Conservation (phyloP, 2,113 vertebrate species). For the Malurus cyaneus region DNA sequence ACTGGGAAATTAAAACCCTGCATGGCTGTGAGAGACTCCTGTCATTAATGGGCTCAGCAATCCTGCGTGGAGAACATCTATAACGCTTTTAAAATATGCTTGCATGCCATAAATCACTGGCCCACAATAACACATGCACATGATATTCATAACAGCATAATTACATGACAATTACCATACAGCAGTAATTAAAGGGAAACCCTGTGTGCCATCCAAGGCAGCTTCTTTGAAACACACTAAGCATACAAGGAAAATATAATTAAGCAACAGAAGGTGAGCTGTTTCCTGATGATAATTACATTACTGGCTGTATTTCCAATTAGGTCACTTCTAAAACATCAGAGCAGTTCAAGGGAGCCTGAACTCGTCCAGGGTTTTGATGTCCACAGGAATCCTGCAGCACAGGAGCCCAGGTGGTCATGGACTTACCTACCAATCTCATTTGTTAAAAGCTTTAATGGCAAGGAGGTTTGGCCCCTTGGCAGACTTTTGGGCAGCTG, state of each 20-base stretch:
- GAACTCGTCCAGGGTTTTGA: not conserved
- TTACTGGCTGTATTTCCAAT: slow-evolving; percentile 7
- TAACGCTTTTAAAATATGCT: not conserved
- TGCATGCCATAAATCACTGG: not conserved
- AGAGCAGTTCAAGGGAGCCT: not conserved
- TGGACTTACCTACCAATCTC: not conserved
- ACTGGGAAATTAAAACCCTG: not conserved
- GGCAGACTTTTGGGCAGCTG: slow-evolving; percentile 10
- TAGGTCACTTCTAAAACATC: not conserved
- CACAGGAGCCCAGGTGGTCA: not conserved
- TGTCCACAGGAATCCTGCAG: not conserved
- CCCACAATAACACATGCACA: not conserved
- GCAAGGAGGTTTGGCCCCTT: not conserved
- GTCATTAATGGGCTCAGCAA: not conserved
- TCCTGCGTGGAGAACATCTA: not conserved
- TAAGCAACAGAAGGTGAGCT: slow-evolving; percentile 36
- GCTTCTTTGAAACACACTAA: not conserved
- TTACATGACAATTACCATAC: slow-evolving; percentile 31
- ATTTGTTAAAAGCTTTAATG: not conserved
- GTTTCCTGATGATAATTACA: slow-evolving; percentile 23
- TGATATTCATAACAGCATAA: slow-evolving; percentile 8
- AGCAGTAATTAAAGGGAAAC: slow-evolving; percentile 29
- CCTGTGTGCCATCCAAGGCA: not conserved
- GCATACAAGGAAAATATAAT: slow-evolving; percentile 11
- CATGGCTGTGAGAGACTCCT: not conserved